These are phyloP conservation scores for Dryas iulia DNA, from an alignment of 1,140 invertebrate genomes.

Conservation along the genomic window DNA sequence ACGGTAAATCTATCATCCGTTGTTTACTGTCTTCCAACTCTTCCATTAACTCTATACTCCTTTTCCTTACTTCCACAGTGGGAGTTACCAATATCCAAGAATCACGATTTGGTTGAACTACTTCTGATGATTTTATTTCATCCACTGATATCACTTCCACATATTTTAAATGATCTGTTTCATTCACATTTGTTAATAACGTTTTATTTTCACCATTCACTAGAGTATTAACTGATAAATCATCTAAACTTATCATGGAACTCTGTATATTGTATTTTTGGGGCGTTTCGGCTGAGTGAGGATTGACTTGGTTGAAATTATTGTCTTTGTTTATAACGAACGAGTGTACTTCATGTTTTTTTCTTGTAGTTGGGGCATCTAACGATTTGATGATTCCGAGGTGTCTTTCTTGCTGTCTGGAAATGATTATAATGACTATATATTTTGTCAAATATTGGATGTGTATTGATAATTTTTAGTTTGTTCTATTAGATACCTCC, in stretches of 20 bases:
- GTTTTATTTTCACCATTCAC: constrained; percentile 10
- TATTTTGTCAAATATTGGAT: background rate
- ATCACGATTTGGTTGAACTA: constrained; percentile 33
- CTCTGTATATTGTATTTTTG: constrained; percentile 51
- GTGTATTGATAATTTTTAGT: no score
- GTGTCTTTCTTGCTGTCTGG: constrained; percentile 86
- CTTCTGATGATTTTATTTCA: constrained; percentile 4
- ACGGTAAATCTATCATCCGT: constrained; percentile 62
- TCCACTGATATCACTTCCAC: constrained; percentile 44
- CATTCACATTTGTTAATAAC: background rate
- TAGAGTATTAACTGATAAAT: constrained; percentile 33
- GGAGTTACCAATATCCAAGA: constrained; percentile 67
- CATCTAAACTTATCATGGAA: constrained; percentile 43
- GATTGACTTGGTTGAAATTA: constrained; percentile 40
- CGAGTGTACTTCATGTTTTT: constrained; percentile 74
- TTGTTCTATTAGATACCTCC: no score
- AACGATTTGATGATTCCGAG: constrained; percentile 82
- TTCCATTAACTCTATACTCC: constrained; percentile 47
- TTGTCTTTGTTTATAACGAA: constrained; percentile 65
- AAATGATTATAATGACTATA: no score
- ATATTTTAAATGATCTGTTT: constrained; percentile 19
- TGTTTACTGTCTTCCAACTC: constrained; percentile 43
- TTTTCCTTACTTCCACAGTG: constrained; percentile 54
- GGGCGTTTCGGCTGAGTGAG: constrained; percentile 44
- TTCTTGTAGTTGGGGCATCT: constrained; percentile 62